These are phyloP conservation scores for Propithecus deckenii DNA, from an alignment of 2,797 vertebrate genomes.

Conservation along the genomic window DNA sequence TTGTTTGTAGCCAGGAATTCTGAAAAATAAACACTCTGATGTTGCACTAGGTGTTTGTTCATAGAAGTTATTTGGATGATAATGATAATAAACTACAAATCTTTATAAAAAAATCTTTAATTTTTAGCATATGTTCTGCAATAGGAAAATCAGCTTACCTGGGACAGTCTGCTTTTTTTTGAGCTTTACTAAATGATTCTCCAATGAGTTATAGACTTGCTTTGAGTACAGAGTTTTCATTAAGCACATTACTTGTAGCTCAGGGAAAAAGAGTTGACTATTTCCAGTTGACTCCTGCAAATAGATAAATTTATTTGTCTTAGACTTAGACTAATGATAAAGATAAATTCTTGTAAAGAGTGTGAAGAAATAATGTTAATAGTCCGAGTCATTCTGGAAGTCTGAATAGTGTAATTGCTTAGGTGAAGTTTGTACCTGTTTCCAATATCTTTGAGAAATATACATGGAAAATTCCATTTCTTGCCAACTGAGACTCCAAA, in stretches of 20 bases:
- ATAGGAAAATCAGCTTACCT: neutral
- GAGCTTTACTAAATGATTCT: neutral
- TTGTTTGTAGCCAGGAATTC: neutral
- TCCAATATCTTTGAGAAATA: neutral
- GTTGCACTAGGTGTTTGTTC: neutral
- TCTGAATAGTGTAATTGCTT: neutral
- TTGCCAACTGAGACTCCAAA: neutral
- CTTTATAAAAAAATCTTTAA: neutral
- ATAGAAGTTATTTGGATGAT: neutral
- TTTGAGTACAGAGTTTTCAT: neutral
- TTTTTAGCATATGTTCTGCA: neutral
- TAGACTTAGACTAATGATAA: neutral
- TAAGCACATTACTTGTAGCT: neutral
- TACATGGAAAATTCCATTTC: neutral
- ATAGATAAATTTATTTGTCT: neutral
- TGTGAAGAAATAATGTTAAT: neutral
- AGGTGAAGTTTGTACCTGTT: slow-evolving; percentile 25
- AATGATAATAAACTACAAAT: neutral
- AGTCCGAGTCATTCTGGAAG: neutral
- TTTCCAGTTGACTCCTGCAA: neutral
- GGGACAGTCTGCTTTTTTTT: neutral
- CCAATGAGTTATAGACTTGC: neutral
- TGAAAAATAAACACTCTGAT: neutral
- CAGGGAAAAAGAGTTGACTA: neutral
- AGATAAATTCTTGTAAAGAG: neutral